These are phyloP conservation scores for Melierax canorus DNA, from an alignment of 2,113 vertebrate species.

Conservation along the genomic window DNA sequence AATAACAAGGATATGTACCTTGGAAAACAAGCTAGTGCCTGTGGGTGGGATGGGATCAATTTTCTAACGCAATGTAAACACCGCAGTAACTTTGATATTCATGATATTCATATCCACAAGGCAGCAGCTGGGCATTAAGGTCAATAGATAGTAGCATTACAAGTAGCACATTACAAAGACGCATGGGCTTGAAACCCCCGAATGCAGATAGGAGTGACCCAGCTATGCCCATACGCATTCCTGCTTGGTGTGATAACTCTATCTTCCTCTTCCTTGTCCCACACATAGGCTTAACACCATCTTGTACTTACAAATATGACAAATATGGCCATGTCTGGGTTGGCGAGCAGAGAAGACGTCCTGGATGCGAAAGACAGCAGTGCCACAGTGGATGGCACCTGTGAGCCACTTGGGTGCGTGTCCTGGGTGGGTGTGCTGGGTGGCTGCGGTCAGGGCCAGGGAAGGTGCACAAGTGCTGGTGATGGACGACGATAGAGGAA, in stretches of 20 bases:
- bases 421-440: accelerated
- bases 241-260: not conserved
- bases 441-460: not conserved
- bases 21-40: not conserved
- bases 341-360: not conserved
- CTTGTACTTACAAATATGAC: not conserved
- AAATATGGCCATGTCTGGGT: not conserved
- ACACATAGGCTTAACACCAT: not conserved
- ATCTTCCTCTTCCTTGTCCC: not conserved
- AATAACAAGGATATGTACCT: not conserved
- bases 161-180: not conserved
- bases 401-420: accelerated
- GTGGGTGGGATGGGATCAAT: not conserved
- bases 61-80: not conserved
- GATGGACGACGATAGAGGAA: accelerated
- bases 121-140: not conserved
- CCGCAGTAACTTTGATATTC: not conserved
- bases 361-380: not conserved
- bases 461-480: not conserved
- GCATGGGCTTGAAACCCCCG: not conserved
- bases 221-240: not conserved
- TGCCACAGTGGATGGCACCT: too few relatives aligned
- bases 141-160: not conserved
- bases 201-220: not conserved
- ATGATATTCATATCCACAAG: constrained; percentile 7